Conservation (phyloP, 2,888 invertebrate genomes). For the Eilema depressum region DNA sequence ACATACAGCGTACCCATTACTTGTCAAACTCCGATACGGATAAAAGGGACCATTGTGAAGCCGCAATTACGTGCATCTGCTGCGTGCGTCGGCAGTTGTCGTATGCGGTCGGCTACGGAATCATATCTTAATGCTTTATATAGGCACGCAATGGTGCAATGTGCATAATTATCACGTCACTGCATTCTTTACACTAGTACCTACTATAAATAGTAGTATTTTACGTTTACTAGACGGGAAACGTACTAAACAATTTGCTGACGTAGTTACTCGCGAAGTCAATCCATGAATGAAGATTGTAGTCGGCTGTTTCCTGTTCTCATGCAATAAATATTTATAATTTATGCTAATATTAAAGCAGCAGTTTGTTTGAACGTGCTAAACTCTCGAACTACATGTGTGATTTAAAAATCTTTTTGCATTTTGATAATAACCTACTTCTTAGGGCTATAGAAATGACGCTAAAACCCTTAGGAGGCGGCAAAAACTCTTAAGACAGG, state of each 20-base stretch:
- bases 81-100: too few relatives aligned
- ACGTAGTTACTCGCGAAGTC: not conserved
- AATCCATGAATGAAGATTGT: slow-evolving; percentile 23
- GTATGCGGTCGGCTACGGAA: too few relatives aligned
- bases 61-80: too few relatives aligned
- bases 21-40: too few relatives aligned
- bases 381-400: not conserved
- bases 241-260: not conserved
- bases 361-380: not conserved
- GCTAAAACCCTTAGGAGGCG: not conserved
- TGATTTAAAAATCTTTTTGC: not conserved
- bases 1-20: too few relatives aligned
- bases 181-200: slow-evolving; percentile 48
- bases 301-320: not conserved
- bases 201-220: not conserved
- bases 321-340: not conserved
- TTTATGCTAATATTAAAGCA: not conserved
- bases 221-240: not conserved
- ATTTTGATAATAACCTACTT: not conserved
- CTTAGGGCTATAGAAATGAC: not conserved
- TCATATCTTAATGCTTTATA: slow-evolving; percentile 13
- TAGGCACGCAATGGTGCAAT: slow-evolving; percentile 59
- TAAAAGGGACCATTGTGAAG: too few relatives aligned
- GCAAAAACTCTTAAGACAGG: too few relatives aligned
- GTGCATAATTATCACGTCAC: slow-evolving; percentile 35